Evolutionary conservation across 2,797 vertebrate genomes (phyloP), one percentile per base, ranked within the genome.

Genomic region (Chiroxiphia lanceolata): DNA sequence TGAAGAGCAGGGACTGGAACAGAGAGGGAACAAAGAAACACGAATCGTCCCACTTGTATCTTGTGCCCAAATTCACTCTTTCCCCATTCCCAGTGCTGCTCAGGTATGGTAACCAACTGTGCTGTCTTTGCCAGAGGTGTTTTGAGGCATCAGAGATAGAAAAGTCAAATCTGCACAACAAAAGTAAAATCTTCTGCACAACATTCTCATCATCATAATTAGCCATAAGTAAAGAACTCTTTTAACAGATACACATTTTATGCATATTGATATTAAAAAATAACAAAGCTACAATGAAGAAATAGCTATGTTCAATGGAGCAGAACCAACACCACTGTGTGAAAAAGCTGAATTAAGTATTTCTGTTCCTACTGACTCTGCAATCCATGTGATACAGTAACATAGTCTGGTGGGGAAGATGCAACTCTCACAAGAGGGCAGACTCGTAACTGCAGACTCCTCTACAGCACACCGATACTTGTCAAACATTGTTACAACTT

Each of bases 271-370:
- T 83, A 79, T 51, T 69, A 79, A 90, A 91, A 90, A 90, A 23
- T 44, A 90, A 71, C 80, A 91, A 87, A 72, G 51, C 45, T 63
- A 74, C 72, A 84, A 80, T 14, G 36, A 75, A 94, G 84, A 75
- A 72, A 76, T 25, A 75, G 56, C 16, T 83, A 33, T 91, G 90
- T 91, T 50, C 20, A 64, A 13, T 40, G 27, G 77, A 87, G 42
- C 42, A 50, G 59, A 88, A 64, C 45, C 67, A 60, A 61, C 22
- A 90, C 13, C 69, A 72, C n/a, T 40, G 56, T 71, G 63, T 80
- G 87, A 91, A 91, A 27, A 33, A 89, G 48, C 75, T 89, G 83
- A 89, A 83, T 91, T 89, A 89, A 96, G 87, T 94, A 74, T 47
- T 50, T 57, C 15, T 82, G 36, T 70, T 87, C 50, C 50, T 70